These are phyloP conservation scores for Acrobasis consociella DNA, from an alignment of 2,888 invertebrate species.

Conservation along the genomic window DNA sequence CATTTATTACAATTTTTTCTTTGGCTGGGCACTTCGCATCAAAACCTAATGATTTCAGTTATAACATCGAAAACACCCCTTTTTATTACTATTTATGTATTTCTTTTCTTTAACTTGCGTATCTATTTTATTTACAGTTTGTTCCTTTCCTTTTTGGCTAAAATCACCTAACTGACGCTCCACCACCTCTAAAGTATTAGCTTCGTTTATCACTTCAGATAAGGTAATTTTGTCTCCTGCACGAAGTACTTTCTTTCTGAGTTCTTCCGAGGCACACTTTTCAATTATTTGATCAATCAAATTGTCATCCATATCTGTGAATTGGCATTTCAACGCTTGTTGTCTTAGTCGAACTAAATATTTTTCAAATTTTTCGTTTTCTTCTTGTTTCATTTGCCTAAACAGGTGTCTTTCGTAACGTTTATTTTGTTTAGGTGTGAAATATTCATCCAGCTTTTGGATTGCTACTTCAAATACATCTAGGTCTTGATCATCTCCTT, in stretches of 20 bases:
- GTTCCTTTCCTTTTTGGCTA: no score
- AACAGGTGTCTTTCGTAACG: not conserved
- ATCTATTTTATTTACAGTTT: no score
- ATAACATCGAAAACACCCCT: no score
- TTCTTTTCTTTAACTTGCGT: no score
- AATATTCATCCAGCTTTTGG: not conserved
- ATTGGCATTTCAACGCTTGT: not conserved
- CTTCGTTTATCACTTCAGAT: not conserved
- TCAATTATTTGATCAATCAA: not conserved
- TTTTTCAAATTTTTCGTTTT: not conserved
- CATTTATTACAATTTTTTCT: no score
- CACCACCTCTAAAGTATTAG: no score
- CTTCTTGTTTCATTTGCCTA: not conserved
- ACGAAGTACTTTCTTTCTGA: not conserved
- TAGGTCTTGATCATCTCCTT: not conserved
- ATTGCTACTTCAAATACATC: not conserved
- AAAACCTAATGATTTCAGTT: no score
- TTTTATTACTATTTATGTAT: no score
- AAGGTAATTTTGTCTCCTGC: not conserved
- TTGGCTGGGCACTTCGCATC: no score
- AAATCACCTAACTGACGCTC: no score
- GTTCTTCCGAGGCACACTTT: not conserved
- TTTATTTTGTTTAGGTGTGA: not conserved
- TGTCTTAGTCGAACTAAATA: not conserved
- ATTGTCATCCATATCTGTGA: not conserved